Evolutionary conservation across 2,113 vertebrate species (phyloP).

Genomic region (rat (Rattus norvegicus)): GRCr8 NC_086033.1:38172501-38173000

Average conservation of each 20-base stretch:
- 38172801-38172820: constrained; percentile 20
- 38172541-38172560: background rate
- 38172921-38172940: constrained; percentile 32
- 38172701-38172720: background rate
- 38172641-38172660: background rate
- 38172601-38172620: background rate
- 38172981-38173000: background rate
- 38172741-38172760: background rate
- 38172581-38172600: background rate
- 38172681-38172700: background rate
- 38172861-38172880: constrained; percentile 18
- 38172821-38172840: background rate
- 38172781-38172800: constrained; percentile 15
- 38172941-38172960: background rate
- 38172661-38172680: background rate
- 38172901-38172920: background rate
- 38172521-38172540: background rate
- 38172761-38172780: background rate
- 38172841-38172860: constrained; percentile 50
- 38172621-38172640: background rate
- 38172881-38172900: background rate
- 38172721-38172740: background rate
- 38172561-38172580: background rate
- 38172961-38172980: constrained; percentile 46
- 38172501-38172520: background rate